Evolutionary conservation across 2,797 vertebrate genomes (phyloP), one percentile per base, ranked within the genome.

Genomic region (Hirundo rustica): DNA sequence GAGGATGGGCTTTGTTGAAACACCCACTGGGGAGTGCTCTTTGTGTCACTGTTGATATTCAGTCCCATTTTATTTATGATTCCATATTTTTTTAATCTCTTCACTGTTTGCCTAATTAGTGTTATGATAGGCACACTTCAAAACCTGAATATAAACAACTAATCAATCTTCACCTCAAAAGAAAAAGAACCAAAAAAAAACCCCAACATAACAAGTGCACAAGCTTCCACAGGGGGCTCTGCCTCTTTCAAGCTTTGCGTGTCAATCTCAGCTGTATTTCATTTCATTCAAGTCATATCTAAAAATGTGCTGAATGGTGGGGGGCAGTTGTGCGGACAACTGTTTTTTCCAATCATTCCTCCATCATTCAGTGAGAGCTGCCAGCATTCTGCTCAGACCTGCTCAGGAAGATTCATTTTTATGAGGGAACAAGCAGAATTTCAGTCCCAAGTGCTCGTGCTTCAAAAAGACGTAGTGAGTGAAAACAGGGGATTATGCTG

Each of bases 401-500:
- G 51, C 53, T 90, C 23, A 29, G 85, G 84, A 89, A 85, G 44
- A 83, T 51, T 58, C 65, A 60, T 77, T 84, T 92, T 73, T 73
- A 73, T 32, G 62, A 76, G 61, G 30, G 38, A 88, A 79, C 0
- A 0, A 92, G 73, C 22, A 89, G 74, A 82, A 86, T 48, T 84
- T 73, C 71, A 73, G 74, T 85, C 90, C 70, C 64, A 84, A 92
- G 86, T 21, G n/a, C 29, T 93, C 58, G 66, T 68, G 77, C 82
- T 91, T 93, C 81, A 84, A 62, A 62, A 85, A 88, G 83, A 95
- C 22, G 64, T 9, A 86, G 60, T 71, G 80, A 82, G 71, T 86
- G 89, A 94, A 90, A 95, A 78, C 64, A 91, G 57, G 26, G 18
- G 51, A 57, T 92, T 86, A 32, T 58, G 34, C 64, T 95, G 88